These are phyloP conservation scores for Callospermophilus lateralis DNA, from an alignment of 2,113 vertebrate species.

Conservation along the genomic window DNA sequence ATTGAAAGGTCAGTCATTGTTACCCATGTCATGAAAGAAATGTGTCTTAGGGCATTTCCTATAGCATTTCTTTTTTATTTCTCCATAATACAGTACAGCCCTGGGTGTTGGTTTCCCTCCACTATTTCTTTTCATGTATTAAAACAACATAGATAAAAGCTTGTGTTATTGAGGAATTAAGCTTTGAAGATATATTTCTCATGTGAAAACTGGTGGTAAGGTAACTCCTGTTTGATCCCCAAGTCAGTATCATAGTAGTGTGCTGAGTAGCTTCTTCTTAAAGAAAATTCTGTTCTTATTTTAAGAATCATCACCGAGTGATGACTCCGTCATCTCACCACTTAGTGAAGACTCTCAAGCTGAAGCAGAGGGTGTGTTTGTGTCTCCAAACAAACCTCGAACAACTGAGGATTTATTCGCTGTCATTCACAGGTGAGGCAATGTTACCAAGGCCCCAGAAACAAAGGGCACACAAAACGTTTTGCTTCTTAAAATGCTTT, in stretches of 20 bases:
- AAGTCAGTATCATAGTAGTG: background rate
- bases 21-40: background rate
- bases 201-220: background rate
- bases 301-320: constrained; percentile 91
- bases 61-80: background rate
- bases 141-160: background rate
- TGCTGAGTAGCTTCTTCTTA: background rate
- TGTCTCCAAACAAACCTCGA: constrained; percentile 96
- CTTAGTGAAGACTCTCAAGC: constrained; percentile 95
- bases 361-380: constrained; percentile 94
- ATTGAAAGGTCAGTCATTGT: constrained; percentile 91
- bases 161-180: constrained; percentile 34
- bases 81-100: background rate
- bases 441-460: background rate
- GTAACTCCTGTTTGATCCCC: background rate
- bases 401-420: constrained; percentile 99
- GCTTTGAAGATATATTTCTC: background rate
- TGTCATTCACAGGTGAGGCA: constrained; percentile 97
- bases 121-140: constrained; percentile 39
- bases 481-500: background rate
- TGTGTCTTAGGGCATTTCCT: background rate
- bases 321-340: constrained; percentile 95
- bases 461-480: background rate
- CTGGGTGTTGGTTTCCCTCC: constrained; percentile 7
- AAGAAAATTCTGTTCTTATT: constrained; percentile 79